Conservation (phyloP, 2,113 vertebrate species). For the Menidia beryllina region DNA sequence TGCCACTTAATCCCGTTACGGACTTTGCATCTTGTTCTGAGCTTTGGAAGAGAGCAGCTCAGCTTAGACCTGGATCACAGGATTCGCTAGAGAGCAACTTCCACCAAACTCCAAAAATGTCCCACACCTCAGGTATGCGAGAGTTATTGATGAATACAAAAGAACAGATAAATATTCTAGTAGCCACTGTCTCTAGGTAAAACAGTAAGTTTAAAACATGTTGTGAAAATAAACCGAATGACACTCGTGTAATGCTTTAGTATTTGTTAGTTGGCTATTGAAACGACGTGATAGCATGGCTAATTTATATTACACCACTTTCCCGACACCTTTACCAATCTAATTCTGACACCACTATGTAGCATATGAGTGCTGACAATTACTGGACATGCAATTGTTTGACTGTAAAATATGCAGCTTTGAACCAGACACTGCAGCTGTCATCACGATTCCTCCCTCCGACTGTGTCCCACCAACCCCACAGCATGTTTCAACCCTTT, state of each 20-base stretch:
- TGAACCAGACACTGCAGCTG: constrained; percentile 48
- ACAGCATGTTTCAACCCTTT: constrained; percentile 40
- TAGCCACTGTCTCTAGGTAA: constrained; percentile 63
- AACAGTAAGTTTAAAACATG: constrained; percentile 33
- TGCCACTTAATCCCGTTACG: constrained; percentile 35
- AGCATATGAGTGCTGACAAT: constrained; percentile 53
- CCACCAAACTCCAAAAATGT: constrained; percentile 52
- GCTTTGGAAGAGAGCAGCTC: constrained; percentile 50
- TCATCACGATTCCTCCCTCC: constrained; percentile 8
- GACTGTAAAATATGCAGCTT: constrained; percentile 37
- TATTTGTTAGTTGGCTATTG: constrained; percentile 76
- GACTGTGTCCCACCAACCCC: constrained; percentile 23
- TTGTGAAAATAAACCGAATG: constrained; percentile 62
- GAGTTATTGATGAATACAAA: constrained; percentile 68
- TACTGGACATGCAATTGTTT: constrained; percentile 61
- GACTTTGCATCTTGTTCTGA: constrained; percentile 35
- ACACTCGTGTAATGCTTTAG: constrained; percentile 71
- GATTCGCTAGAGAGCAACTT: constrained; percentile 55
- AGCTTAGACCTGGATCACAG: constrained; percentile 43
- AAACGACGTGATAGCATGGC: constrained; percentile 67
- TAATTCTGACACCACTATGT: constrained; percentile 44
- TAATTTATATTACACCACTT: constrained; percentile 72
- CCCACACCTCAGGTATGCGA: constrained; percentile 58
- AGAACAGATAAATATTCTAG: constrained; percentile 58
- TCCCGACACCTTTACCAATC: constrained; percentile 43